Conservation (phyloP, 2,113 vertebrate genomes). For the Prionailurus viverrinus region DNA sequence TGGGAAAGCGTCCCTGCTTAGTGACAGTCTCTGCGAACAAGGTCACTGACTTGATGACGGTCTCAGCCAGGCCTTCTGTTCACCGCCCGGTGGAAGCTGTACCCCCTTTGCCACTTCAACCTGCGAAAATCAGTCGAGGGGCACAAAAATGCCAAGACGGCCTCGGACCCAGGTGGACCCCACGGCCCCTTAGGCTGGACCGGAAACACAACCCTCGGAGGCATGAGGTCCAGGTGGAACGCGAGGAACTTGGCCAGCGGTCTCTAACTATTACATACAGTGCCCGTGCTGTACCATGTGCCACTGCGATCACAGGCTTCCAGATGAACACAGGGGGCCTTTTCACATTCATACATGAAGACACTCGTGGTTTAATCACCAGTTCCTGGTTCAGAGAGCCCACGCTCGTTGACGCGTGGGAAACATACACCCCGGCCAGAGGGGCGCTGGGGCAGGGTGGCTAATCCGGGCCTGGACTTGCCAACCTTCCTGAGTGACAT, state of each 20-base stretch:
- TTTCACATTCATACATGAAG: background rate
- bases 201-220: background rate
- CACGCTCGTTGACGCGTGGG: accelerated
- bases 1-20: background rate
- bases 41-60: background rate
- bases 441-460: accelerated
- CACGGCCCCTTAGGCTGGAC: background rate
- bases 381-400: background rate
- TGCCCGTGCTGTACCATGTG: background rate
- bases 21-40: background rate
- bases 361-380: background rate
- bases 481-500: accelerated
- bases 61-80: background rate
- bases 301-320: constrained; percentile 27
- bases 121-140: background rate
- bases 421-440: background rate
- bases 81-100: background rate
- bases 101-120: background rate
- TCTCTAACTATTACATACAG: background rate
- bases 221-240: background rate
- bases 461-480: too few relatives aligned
- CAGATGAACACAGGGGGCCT: background rate
- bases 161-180: background rate
- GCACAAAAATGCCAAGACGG: background rate
- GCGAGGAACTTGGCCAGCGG: background rate